Evolutionary conservation across 2,888 invertebrate species (phyloP), one percentile per base, ranked within the genome.

Genomic region (Drepana falcataria): DNA sequence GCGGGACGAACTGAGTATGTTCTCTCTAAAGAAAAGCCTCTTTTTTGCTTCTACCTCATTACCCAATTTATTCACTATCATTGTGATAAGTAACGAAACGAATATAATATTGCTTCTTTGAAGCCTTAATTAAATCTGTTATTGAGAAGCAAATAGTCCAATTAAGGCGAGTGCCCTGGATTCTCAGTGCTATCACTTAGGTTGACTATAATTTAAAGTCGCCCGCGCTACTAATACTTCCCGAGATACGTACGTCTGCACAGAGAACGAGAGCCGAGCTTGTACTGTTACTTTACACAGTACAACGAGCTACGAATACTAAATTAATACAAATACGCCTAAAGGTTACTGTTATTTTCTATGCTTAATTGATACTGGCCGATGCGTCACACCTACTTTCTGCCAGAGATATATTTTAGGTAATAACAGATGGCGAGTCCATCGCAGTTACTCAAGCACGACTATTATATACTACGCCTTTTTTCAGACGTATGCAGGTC

Each of bases 151-250:
- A 69, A 67, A 68, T 66, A 57, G 68, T 49, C 59, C 67, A 69
- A 69, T 69, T 69, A 66, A 66, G 54, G 48, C 56, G 51, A 69
- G 61, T 63, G 64, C 64, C 58, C 58, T 54, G 59, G 55, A 59
- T 54, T 59, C 59, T 59, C 55, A 57, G 56, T 60, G 60, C 66
- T 66, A 68, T 69, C 63, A 61, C 65, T 68, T 69, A 64, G 68
- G 66, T 70, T 69, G 68, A 72, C 75, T 70, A 70, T 75, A 74
- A 75, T 75, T 68, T 75, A 75, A 75, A 75, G 72, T 70, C 68
- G 65, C 67, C 63, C 66, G 59, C 61, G 63, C 59, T 61, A 58
- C 61, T 65, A 69, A 68, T 68, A 41, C 9, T 9, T 9, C 44
- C 44, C 3, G 9, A 9, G 44, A 44, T 44, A 44, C 44, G 9